A percentile compares a stretch with the other conserved stretches of the same genome.
Evolutionary conservation across 2,797 vertebrate species (phyloP).

Genomic region (Tadarida brasiliensis): DNA sequence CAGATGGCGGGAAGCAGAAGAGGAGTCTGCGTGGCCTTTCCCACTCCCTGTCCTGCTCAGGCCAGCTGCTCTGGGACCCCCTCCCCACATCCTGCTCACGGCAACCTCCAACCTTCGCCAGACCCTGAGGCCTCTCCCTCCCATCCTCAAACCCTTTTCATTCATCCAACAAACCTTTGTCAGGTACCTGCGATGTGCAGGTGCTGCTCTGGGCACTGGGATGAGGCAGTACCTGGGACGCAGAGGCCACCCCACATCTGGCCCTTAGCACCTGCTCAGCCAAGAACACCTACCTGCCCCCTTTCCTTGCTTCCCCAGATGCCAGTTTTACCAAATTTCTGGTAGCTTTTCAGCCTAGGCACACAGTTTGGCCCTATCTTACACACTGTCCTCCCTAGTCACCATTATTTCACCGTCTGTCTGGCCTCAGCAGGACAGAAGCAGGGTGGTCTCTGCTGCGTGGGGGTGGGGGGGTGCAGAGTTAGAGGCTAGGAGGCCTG

Average conservation of each 20-base stretch:
- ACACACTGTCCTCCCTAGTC: background rate
- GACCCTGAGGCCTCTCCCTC: background rate
- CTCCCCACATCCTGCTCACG: background rate
- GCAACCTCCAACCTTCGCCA: background rate
- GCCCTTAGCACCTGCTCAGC: background rate
- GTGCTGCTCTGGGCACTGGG: background rate
- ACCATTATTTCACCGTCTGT: background rate
- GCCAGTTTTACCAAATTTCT: background rate
- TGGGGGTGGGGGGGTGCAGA: background rate
- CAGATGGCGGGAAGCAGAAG: background rate
- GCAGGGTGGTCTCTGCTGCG: background rate
- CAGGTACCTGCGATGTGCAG: background rate
- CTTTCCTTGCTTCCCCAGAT: background rate
- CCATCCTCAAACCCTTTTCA: background rate
- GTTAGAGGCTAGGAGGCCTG: background rate
- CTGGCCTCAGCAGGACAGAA: background rate
- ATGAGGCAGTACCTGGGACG: background rate
- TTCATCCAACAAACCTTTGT: background rate
- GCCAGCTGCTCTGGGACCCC: background rate
- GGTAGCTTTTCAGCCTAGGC: background rate
- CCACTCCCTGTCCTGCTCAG: rapidly evolving
- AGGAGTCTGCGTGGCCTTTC: rapidly evolving
- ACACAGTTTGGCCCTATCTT: background rate
- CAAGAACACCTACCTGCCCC: background rate
- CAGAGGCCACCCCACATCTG: background rate